Evolutionary conservation across 1,140 invertebrate species (phyloP), one percentile per base, ranked within the genome.

Genomic region (Hydropsyche tenuis): DNA sequence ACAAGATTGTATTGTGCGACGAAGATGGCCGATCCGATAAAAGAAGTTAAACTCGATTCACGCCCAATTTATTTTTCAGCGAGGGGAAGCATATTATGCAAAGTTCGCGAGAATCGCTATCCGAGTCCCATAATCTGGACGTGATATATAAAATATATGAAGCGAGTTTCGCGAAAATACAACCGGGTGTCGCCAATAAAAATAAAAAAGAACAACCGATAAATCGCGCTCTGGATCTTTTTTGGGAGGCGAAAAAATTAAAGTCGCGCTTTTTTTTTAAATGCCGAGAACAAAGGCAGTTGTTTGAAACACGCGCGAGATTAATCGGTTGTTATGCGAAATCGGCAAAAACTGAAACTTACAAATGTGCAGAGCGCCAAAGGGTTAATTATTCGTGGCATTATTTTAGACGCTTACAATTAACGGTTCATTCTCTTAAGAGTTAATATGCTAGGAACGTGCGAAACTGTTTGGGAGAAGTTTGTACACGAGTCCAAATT

Each of bases 391-490:
- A 60, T 23, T 20, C n/a, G 56, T 23, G 2, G 2, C 56, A 60
- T 60, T 37, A 60, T 60, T 23, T 60, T 60, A 60, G 23, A 60
- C 56, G 12, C 48, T 12, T 60, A 23, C 56, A 60, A 60, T 60
- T 60, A 60, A 12, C 23, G 20, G 56, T 25, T 20, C 12, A 60
- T 60, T 60, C 56, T 23, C 20, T 37, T 1, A 25, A 60, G 3
- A 23, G 56, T 60, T 56, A 56, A 56, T 20, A 16, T 22, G 1
- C 51, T 51, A n/a, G n/a, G 9, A 37, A 37, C 30, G 30, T 4
- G 3, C 3, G 30, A 9, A 4, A 37, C 30, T 37, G 30, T n/a
- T n/a, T n/a, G n/a, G n/a, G n/a, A n/a, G n/a, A n/a, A n/a, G n/a
- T n/a, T n/a, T n/a, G n/a, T n/a, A 53, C n/a, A 20, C 51, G 51